These are phyloP conservation scores for Caenorhabditis virilis DNA, from an alignment of 2,888 invertebrate genomes.

Conservation along the genomic window DNA sequence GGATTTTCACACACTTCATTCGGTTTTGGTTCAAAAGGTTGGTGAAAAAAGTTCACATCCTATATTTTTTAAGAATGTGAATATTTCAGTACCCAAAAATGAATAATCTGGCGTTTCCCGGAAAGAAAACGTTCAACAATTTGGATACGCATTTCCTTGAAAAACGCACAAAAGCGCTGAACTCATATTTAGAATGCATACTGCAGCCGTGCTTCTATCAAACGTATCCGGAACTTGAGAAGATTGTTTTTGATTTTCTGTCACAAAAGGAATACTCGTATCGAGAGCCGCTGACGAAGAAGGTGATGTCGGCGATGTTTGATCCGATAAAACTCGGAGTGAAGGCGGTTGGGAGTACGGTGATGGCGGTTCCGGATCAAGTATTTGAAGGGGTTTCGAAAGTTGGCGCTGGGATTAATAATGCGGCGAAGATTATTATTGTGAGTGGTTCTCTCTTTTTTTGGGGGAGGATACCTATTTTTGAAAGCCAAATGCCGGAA, in stretches of 20 bases:
- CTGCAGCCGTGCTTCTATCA: conserved; percentile 75
- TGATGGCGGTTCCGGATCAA: conserved; percentile 83
- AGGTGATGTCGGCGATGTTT: conserved; percentile 75
- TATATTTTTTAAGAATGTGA: not conserved
- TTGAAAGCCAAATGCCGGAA: too few relatives aligned
- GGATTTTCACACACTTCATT: conserved; percentile 88
- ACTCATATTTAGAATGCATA: conserved; percentile 69
- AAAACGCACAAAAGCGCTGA: conserved; percentile 76
- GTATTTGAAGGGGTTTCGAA: conserved; percentile 84
- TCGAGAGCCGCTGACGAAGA: conserved; percentile 50
- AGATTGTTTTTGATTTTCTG: conserved; percentile 63
- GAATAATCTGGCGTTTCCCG: conserved; percentile 82
- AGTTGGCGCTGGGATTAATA: conserved; percentile 81
- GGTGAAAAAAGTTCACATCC: not conserved
- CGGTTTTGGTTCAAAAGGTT: conserved; percentile 77
- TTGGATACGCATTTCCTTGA: conserved; percentile 82
- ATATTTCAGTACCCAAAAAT: conserved; percentile 79
- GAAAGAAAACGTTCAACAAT: conserved; percentile 91
- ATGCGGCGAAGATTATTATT: conserved; percentile 74
- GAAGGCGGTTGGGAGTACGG: conserved; percentile 78
- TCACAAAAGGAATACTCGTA: conserved; percentile 63
- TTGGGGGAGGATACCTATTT: too few relatives aligned
- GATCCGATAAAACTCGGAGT: conserved; percentile 84
- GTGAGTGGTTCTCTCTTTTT: too few relatives aligned
- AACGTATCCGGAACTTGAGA: conserved; percentile 75